Evolutionary conservation across 1,140 invertebrate species (phyloP), one percentile per base, ranked within the genome.

Genomic region (Papilio xuthus): DNA sequence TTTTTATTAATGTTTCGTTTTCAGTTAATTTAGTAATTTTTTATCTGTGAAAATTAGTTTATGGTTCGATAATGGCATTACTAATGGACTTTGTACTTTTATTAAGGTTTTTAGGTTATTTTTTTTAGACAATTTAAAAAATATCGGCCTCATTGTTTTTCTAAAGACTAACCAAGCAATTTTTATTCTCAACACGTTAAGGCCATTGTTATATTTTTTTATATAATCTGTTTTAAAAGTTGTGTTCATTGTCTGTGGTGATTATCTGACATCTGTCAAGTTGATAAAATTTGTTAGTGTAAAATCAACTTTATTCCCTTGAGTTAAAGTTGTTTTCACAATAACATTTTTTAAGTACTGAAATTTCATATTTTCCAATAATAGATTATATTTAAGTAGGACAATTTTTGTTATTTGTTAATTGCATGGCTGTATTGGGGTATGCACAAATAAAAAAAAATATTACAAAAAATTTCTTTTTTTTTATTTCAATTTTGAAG

Each of bases 351-450:
- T 15, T 60, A 10, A 28, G 53, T 23, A 56, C 53, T 56, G 53
- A 56, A 56, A 67, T 28, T 28, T 23, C 2, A 42, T 8, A 70
- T 70, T 70, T 70, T 70, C 23, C 32, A 69, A 9, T 7, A 42
- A 12, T 42, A 70, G 8, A 20, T 6, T 70, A 41, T 72, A 0
- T 73, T 28, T 73, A 73, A 73, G 71, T 73, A 73, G 71, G 71
- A 73, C 71, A 73, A 73, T 73, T 73, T 73, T 73, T 73, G 71
- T 73, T 73, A 73, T 73, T 73, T 73, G 71, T 73, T 73, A 73
- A 23, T 44, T 73, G 71, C 71, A 47, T 73, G 20, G 26, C 71
- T 73, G 10, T 73, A 73, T 50, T 26, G 12, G 44, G 71, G 71
- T 73, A 73, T 73, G 71, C 71, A 73, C 20, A 47, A 73, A 44